Evolutionary conservation across 2,888 invertebrate species (phyloP), one percentile per base, ranked within the genome.

Genomic region (Trimorus sp.): DNA sequence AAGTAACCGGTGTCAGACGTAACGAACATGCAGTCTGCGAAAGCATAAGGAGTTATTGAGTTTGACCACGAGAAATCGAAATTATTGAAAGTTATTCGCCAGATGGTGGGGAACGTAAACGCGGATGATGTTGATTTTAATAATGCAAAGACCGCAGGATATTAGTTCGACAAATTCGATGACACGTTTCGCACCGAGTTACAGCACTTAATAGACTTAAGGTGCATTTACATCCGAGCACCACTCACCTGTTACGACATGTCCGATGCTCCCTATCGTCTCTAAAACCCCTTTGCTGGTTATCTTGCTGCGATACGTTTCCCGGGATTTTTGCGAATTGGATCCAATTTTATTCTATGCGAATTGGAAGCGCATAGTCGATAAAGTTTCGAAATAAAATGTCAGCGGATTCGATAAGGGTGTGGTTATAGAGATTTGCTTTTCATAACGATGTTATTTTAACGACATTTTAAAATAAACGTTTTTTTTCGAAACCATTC

Each of bases 1-100:
- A 96, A 95, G 86, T 96, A 95, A 0, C 98, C 70, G 8, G 60
- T 49, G 36, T 79, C 79, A 1, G 71, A 53, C 12, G 79, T 62
- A 48, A 79, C 54, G 37, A 26, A 49, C 66, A 73, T 79, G 53
- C 79, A 79, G 38, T 79, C 79, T 79, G 73, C 6, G 66, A 73
- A 62, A 69, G 26, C 53, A 60, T 36, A 63, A 40, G 38, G 36
- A 26, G 26, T 26, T 26, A 26, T 48, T 7, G 42, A 49, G 60
- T 70, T 70, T 70, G 59, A 37, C 42, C 12, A 45, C 12, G 26
- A 1, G 53, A 11, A 49, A 16, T 38, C 48, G 37, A 68, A 68
- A 68, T 58, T 68, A 68, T 68, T 56, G 11, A 68, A 68, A 56
- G 9, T 68, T 56, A 68, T 68, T 68, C 68, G 12, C 7, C 26